A percentile compares a stretch with the other conserved stretches of the same genome.
These are phyloP conservation scores for Cantharis lateralis DNA, from an alignment of 2,888 invertebrate species.

Conservation along the genomic window DNA sequence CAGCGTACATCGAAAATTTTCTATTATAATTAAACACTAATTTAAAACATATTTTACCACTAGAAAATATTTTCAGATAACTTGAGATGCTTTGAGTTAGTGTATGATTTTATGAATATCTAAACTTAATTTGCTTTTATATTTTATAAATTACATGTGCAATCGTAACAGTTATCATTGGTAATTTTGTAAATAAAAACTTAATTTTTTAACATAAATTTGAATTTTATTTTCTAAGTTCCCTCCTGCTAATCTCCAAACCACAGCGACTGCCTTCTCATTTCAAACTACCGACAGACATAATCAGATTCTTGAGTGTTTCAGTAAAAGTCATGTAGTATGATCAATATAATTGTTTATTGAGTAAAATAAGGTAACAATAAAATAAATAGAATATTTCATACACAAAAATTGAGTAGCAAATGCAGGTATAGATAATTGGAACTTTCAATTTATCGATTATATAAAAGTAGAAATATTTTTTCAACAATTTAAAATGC, in stretches of 20 bases:
- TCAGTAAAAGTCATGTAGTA: not conserved
- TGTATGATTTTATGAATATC: not conserved
- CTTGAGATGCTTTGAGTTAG: not conserved
- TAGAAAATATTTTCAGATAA: not conserved
- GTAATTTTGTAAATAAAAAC: not conserved
- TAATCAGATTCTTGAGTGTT: too few species aligned
- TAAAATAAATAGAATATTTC: not conserved
- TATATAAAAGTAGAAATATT: not conserved
- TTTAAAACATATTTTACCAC: not conserved
- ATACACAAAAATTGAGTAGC: not conserved
- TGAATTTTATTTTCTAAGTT: not conserved
- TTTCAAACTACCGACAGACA: too few species aligned
- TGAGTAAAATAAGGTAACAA: not conserved
- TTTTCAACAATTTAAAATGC: not conserved
- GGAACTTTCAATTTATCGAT: not conserved
- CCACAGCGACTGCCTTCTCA: too few species aligned
- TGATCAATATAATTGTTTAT: not conserved
- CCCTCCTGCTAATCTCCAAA: too few species aligned
- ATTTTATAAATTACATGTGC: not conserved
- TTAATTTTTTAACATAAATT: not conserved
- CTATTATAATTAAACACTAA: not conserved
- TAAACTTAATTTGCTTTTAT: not conserved
- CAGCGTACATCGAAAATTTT: not conserved
- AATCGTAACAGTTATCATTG: not conserved
- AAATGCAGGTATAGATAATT: not conserved